These are phyloP conservation scores for Troides aeacus DNA, from an alignment of 2,888 invertebrate species.

Conservation along the genomic window DNA sequence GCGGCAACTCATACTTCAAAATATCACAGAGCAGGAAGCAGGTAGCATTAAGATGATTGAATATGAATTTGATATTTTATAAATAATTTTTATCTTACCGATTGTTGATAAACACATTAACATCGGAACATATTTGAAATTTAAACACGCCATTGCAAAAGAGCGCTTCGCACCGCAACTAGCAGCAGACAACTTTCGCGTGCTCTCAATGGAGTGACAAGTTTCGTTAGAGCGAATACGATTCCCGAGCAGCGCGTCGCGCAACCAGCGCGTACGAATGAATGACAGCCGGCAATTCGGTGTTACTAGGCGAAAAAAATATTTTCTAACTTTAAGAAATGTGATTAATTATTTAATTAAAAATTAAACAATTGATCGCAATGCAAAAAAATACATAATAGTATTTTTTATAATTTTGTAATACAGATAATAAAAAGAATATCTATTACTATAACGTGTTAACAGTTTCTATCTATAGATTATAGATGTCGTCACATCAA, in stretches of 20 bases:
- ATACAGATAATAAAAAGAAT: too few relatives aligned
- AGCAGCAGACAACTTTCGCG: conserved; percentile 35
- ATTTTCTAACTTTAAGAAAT: too few relatives aligned
- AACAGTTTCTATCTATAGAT: too few relatives aligned
- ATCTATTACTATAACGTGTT: too few relatives aligned
- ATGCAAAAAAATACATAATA: too few relatives aligned
- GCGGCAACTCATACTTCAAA: conserved; percentile 2
- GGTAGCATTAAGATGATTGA: too few relatives aligned
- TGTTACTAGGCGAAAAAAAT: not conserved
- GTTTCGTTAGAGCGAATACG: not conserved
- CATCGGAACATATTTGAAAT: conserved; percentile 45
- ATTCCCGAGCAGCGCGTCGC: not conserved
- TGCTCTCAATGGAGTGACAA: conserved; percentile 29
- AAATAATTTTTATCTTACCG: conserved; percentile 50
- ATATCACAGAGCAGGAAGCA: too few relatives aligned
- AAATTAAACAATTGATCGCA: too few relatives aligned
- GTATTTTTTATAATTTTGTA: too few relatives aligned
- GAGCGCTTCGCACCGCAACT: conserved; percentile 38
- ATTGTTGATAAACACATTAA: conserved; percentile 44
- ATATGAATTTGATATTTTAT: conserved; percentile 4
- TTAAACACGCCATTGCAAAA: conserved; percentile 50
- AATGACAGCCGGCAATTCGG: not conserved
- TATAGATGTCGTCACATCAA: too few relatives aligned
- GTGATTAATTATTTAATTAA: too few relatives aligned
- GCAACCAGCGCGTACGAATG: not conserved